Base-by-base conservation (phyloP, 2,113 vertebrate genomes). In the Chamaea fasciata region DNA sequence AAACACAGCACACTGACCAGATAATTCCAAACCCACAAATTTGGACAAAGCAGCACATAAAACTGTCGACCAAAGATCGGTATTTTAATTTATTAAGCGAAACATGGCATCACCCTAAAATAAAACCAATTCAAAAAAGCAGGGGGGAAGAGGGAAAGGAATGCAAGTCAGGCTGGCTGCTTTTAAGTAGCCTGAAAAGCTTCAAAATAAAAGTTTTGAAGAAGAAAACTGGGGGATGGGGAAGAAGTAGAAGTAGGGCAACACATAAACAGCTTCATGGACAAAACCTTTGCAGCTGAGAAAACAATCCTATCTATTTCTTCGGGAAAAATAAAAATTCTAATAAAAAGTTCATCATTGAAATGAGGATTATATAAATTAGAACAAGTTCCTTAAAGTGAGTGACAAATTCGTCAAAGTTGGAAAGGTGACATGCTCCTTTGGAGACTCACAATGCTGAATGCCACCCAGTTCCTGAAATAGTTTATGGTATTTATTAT, bases 141-240 rank as follows among this genome's bases (percentile, higher is more conserved):
- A 56, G 7, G 12, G 22, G 2, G 12, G 9, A 82, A 16, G 31
- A 70, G 20, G 17, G 18, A 7, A 89, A 62, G 14, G 3, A 90
- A 21, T 15, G 8, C 1, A 8, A 47, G 9, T 47, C 23, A 78
- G 23, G 27, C 18, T 65, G 12, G 13, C 20, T 83, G 22, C 23
- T 49, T 81, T 65, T 17, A 27, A 49, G 23, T 12, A 80, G 46
- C 16, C 13, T 17, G 30, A 46, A 83, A 82, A 83, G 3, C 7
- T 83, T 62, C 31, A 55, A 74, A 81, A 42, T 30, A 47, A 18
- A 52, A 69, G 8, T 57, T 28, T 46, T 49, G 30, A 81, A 59
- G 39, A 35, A 67, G 8, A 83, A 39, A 62, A 42, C 14, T 9
- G 30, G 3, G 2, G 3, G 2, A 3, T 2, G 2, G 4, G 8